These are phyloP conservation scores for Sinohyriopsis cumingii DNA, from an alignment of 2,888 invertebrate genomes.

Conservation along the genomic window DNA sequence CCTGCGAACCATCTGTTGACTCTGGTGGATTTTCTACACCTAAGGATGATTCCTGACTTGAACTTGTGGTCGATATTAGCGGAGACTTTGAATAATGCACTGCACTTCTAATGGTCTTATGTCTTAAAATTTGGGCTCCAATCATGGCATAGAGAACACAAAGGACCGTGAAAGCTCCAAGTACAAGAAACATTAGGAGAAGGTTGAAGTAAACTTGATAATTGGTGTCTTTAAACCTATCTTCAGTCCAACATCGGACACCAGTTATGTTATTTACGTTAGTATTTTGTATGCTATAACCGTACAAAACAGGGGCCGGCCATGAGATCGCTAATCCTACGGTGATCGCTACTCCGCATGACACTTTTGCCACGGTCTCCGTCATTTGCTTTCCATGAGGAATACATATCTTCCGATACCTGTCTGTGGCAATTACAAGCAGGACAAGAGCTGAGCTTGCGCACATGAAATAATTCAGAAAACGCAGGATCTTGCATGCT, in stretches of 20 bases:
- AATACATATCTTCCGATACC: constrained; percentile 52
- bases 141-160: constrained; percentile 43
- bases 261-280: constrained; percentile 33
- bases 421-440: constrained; percentile 32
- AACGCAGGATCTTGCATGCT: constrained; percentile 33
- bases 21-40: too few relatives aligned
- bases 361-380: constrained; percentile 25
- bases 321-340: constrained; percentile 35
- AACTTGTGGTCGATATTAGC: too few relatives aligned
- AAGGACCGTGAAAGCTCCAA: constrained; percentile 26
- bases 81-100: too few relatives aligned
- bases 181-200: constrained; percentile 38
- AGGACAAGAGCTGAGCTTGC: constrained; percentile 23
- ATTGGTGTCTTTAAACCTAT: constrained; percentile 29
- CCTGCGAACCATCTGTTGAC: too few relatives aligned
- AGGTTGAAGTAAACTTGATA: constrained; percentile 44
- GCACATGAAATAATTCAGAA: constrained; percentile 32
- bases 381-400: constrained; percentile 48
- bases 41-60: too few relatives aligned
- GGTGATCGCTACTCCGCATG: constrained; percentile 15
- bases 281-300: constrained; percentile 37
- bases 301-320: constrained; percentile 50
- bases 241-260: constrained; percentile 44
- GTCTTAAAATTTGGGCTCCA: constrained; percentile 19
- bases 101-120: constrained; percentile 1